Evolutionary conservation across 2,888 invertebrate genomes (phyloP).

Genomic region (Tachina grossa): DNA sequence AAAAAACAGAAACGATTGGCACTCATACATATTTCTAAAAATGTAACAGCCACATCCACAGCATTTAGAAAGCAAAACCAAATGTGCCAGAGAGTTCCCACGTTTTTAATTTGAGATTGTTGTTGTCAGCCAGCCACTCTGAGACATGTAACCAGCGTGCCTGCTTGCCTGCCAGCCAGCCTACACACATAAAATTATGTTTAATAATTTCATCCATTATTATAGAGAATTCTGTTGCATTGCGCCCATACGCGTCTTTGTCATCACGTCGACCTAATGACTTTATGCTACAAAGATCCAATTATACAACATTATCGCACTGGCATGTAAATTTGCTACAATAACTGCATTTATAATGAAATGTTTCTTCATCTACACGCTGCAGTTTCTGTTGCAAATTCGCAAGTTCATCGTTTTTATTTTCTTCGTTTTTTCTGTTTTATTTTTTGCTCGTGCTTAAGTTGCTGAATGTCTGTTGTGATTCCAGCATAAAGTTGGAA

Average conservation of each 20-base stretch:
- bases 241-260: conserved; percentile 65
- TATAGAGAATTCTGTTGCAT: conserved; percentile 54
- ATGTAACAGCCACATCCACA: conserved; percentile 21
- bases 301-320: conserved; percentile 64
- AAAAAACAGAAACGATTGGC: conserved; percentile 2
- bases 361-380: conserved; percentile 45
- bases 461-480: conserved; percentile 19
- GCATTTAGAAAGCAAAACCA: background rate
- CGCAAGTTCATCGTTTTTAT: conserved; percentile 27
- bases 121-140: conserved; percentile 20
- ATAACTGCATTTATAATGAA: conserved; percentile 62
- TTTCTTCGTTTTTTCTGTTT: background rate
- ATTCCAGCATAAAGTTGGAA: conserved; percentile 32
- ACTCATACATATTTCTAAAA: conserved; percentile 30
- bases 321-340: conserved; percentile 67
- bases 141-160: background rate
- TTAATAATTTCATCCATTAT: conserved; percentile 68
- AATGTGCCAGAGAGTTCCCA: conserved; percentile 52
- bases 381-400: conserved; percentile 34
- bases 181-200: conserved; percentile 54
- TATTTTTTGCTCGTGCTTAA: conserved; percentile 4
- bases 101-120: conserved; percentile 47
- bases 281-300: conserved; percentile 68
- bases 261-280: conserved; percentile 69
- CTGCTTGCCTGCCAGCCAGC: conserved; percentile 13